These are phyloP conservation scores for Brassicogethes aeneus DNA, from an alignment of 2,888 invertebrate species.

Conservation along the genomic window DNA sequence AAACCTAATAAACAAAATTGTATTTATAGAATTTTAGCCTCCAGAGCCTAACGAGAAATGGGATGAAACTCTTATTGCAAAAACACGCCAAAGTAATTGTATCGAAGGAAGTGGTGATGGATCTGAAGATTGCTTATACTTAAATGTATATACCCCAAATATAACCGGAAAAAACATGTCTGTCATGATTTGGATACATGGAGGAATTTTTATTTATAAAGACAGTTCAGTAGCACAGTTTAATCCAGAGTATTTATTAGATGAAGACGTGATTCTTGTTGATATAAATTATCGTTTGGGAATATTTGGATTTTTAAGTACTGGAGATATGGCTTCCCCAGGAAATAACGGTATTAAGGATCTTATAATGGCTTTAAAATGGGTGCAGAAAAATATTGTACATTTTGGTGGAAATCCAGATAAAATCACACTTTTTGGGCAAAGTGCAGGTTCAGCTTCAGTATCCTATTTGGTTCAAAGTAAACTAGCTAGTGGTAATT, in stretches of 20 bases:
- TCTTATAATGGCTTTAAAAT: slow-evolving; percentile 21
- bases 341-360: slow-evolving; percentile 25
- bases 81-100: neutral
- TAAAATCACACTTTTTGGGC: slow-evolving; percentile 16
- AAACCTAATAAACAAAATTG: neutral
- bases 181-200: neutral
- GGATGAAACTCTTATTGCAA: neutral
- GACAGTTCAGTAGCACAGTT: neutral
- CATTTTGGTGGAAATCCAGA: slow-evolving; percentile 22
- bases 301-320: neutral
- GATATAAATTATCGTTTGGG: neutral
- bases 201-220: neutral
- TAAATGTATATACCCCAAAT: neutral
- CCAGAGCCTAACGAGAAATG: neutral
- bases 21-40: neutral
- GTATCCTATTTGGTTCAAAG: neutral
- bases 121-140: neutral
- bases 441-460: neutral
- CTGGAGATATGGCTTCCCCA: slow-evolving; percentile 16
- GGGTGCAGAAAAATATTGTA: slow-evolving; percentile 21
- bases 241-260: neutral
- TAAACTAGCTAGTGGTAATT: neutral
- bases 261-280: neutral
- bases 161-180: neutral
- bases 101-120: neutral